These are phyloP conservation scores for Lepidothrix coronata DNA, from an alignment of 2,113 vertebrate genomes.

Conservation along the genomic window DNA sequence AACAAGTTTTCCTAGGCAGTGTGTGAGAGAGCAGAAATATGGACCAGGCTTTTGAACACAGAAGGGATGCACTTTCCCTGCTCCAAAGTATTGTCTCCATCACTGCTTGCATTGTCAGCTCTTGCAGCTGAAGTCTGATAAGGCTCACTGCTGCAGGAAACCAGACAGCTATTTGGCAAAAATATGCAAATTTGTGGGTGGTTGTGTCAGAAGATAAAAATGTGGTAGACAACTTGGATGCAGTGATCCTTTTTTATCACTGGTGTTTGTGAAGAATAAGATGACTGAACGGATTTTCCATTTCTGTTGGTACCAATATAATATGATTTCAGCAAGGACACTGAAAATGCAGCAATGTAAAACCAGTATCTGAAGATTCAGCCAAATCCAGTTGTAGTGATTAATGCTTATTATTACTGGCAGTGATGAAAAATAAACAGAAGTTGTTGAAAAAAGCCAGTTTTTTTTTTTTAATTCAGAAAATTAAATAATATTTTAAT, in stretches of 20 bases:
- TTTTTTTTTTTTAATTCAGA: not conserved
- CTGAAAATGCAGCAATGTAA: not conserved
- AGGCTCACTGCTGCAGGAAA: not conserved
- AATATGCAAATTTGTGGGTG: not conserved
- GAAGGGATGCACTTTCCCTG: not conserved
- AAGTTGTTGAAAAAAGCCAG: not conserved
- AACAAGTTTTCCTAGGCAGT: not conserved
- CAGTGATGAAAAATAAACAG: not conserved
- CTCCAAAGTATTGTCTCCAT: not conserved
- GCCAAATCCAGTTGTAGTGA: not conserved
- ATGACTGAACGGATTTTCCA: not conserved
- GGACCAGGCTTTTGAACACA: not conserved
- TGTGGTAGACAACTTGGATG: not conserved
- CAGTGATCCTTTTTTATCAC: not conserved
- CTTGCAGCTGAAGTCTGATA: not conserved
- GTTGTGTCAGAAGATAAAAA: not conserved
- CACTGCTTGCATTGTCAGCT: not conserved
- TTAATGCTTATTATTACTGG: not conserved
- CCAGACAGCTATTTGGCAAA: not conserved
- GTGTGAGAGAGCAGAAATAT: not conserved
- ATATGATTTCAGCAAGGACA: not conserved
- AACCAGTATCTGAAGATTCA: not conserved
- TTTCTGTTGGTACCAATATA: not conserved
- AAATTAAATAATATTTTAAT: not conserved
- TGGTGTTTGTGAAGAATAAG: not conserved